Evolutionary conservation across 2,797 vertebrate genomes (phyloP).

Genomic region (Neostethus bicornis): DNA sequence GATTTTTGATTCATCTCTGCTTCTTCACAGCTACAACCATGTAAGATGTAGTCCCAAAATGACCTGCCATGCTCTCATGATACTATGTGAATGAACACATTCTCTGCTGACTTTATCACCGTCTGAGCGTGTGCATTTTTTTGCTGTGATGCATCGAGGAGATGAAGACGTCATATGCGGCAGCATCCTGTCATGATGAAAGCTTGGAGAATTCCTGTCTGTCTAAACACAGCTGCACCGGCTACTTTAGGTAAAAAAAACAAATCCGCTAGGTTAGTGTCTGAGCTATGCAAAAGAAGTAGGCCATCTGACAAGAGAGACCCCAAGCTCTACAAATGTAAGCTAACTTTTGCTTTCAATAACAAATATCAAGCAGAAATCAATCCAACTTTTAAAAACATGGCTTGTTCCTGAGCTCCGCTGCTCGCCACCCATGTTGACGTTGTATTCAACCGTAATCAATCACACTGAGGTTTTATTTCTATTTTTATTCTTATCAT

Average conservation of each 20-base stretch:
- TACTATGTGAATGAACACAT: background rate
- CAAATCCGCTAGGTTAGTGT: conserved; percentile 20
- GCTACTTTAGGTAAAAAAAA: conserved; percentile 28
- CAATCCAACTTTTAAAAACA: background rate
- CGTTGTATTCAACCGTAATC: too few species aligned
- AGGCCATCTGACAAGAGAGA: conserved; percentile 8
- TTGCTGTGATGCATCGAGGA: background rate
- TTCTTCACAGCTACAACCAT: background rate
- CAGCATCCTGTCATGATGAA: conserved; percentile 6
- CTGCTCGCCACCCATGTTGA: background rate
- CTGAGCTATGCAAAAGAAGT: conserved; percentile 21
- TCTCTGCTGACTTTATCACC: conserved; percentile 7
- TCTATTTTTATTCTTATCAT: too few species aligned
- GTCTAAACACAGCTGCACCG: conserved; percentile 57
- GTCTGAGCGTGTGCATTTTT: background rate
- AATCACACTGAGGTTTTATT: too few species aligned
- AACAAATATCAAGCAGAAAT: background rate
- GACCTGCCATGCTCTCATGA: background rate
- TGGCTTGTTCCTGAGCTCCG: background rate
- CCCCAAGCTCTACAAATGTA: background rate
- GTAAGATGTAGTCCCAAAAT: background rate
- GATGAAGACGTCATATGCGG: conserved; percentile 18
- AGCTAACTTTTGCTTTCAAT: conserved; percentile 5
- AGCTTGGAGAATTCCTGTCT: conserved; percentile 37
- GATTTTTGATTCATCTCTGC: background rate